phyloP scores from a whole-genome alignment of 2,113 vertebrate genomes.

The Gymnorhina tibicen region DNA sequence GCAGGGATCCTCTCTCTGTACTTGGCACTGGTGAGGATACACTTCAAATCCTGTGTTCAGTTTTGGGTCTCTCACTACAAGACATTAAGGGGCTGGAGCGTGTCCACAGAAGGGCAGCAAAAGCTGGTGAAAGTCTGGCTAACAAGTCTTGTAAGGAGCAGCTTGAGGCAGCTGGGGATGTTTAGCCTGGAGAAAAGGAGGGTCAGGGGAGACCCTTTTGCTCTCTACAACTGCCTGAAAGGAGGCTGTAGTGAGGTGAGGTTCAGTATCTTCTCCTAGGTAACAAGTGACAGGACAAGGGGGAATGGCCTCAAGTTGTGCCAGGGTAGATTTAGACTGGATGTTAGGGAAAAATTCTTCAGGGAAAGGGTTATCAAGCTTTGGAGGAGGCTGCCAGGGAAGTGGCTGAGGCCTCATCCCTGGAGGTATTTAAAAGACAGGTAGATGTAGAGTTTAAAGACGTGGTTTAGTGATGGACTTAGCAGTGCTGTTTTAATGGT shows the following conservation, averaged over 20 bases:
- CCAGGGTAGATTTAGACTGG: neutral
- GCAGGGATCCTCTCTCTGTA: neutral
- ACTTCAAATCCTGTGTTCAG: rapidly evolving
- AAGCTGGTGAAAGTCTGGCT: neutral
- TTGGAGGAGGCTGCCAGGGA: neutral
- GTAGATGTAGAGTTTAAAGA: neutral
- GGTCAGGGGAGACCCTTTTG: neutral
- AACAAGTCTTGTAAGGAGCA: neutral
- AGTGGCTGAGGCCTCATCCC: neutral
- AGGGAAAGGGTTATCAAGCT: neutral
- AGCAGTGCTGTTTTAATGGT: neutral
- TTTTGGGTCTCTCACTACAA: neutral
- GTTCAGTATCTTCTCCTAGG: neutral
- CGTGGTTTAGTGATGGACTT: neutral
- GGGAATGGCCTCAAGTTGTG: neutral
- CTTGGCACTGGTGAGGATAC: rapidly evolving
- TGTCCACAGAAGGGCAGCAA: neutral
- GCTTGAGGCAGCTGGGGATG: neutral
- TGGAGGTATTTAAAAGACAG: neutral
- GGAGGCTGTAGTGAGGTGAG: neutral
- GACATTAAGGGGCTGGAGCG: neutral
- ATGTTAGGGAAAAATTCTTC: neutral
- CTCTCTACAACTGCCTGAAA: neutral
- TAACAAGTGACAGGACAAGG: neutral
- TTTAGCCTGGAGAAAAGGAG: neutral